Base-by-base conservation (phyloP, 30 jellyfish, hydroid and myxozoan species). In the Hydractinia echinata region DNA sequence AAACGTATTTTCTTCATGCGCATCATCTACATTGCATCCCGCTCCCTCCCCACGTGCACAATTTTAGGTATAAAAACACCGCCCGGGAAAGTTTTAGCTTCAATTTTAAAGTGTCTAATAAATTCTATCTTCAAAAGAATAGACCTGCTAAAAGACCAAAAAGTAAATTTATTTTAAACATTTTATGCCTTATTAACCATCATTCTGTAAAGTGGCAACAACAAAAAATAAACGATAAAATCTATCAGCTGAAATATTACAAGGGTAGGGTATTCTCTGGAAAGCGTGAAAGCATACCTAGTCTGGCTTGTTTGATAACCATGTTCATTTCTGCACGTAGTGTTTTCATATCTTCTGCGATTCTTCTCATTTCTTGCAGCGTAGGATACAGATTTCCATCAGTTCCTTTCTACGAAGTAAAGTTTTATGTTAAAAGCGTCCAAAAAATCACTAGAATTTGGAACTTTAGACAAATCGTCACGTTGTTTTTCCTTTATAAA, bases 381-480 rank as follows among this genome's bases (percentile, higher is more conserved):
- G 95, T 84, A 16, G 97, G 92, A 70, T 83, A 90, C 30, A 88
- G 76, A 68, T 83, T 82, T 0, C 93, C 97, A 66, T 90, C 80
- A 5, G 68, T 76, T n/a, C 90, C 95, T 15, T 83, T 88, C 96
- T 89, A 67, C n/a, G 14, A 77, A 19, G 53, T 66, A 50, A 5
- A 16, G 16, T 53, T 11, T 39, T 18, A 18, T 14, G 1, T 61
- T 44, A 68, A 16, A 51, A 79, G 50, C 18, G 6, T 66, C 16
- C 72, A 7, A 10, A 8, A n/a, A n/a, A n/a, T n/a, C n/a, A n/a
- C 44, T 30, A 30, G 44, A 30, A 30, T 30, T 30, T 30, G 44
- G 44, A 30, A 30, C 44, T n/a, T n/a, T n/a, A n/a, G n/a, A n/a
- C n/a, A n/a, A n/a, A n/a, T n/a, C 44, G 44, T 30, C 44, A 2